A percentile compares a stretch with the other conserved stretches of the same genome.
These are phyloP conservation scores for Carabus problematicus DNA, from an alignment of 2,888 invertebrate species.

Conservation along the genomic window DNA sequence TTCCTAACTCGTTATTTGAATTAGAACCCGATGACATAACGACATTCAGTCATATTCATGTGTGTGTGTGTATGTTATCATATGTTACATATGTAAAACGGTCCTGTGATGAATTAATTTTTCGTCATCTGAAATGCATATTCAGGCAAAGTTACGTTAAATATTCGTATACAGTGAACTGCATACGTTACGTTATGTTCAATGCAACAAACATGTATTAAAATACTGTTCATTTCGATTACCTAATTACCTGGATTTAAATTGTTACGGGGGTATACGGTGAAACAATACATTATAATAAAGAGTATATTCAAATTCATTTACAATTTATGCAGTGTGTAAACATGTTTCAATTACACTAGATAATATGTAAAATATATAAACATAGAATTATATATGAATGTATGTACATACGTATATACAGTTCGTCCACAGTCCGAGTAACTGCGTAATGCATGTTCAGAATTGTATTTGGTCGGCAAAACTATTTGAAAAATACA, in stretches of 20 bases:
- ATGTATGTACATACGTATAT: too few species aligned
- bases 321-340: background rate
- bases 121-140: slow-evolving; percentile 21
- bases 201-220: background rate
- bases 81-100: background rate
- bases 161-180: slow-evolving; percentile 15
- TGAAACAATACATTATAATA: slow-evolving; percentile 9
- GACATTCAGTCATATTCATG: background rate
- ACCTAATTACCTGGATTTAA: slow-evolving; percentile 3
- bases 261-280: background rate
- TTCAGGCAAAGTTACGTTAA: slow-evolving; percentile 17
- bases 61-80: background rate
- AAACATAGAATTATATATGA: too few species aligned
- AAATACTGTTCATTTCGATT: background rate
- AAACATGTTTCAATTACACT: too few species aligned
- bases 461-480: too few species aligned
- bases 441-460: too few species aligned
- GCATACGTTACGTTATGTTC: background rate
- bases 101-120: slow-evolving; percentile 15
- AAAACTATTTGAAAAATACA: too few species aligned
- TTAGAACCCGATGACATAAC: background rate
- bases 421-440: too few species aligned
- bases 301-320: background rate
- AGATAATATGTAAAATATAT: too few species aligned
- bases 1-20: slow-evolving; percentile 16